Percentiles rank a stretch among this genome's conserved stretches.
Conservation (phyloP, 1,140 invertebrate species). For the Marisa cornuarietis region DNA sequence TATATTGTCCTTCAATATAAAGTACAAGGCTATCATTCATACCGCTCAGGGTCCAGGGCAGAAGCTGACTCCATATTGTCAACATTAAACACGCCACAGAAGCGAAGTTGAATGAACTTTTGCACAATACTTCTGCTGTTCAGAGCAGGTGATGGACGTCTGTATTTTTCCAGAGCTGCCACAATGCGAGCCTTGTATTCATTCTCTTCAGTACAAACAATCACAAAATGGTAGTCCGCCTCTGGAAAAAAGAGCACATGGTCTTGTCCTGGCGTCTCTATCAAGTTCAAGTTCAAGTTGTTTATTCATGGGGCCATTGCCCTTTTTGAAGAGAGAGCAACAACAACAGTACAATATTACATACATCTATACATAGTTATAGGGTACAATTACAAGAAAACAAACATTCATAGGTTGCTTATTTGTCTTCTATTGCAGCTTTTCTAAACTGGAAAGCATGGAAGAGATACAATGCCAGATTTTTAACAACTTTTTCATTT, state of each 20-base stretch:
- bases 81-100: constrained; percentile 21
- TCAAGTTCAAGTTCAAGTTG: not conserved
- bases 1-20: not conserved
- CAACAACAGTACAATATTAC: no score
- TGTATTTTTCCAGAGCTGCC: constrained; percentile 45
- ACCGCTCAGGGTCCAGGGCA: constrained; percentile 33
- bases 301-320: no score
- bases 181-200: constrained; percentile 49
- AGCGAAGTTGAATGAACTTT: constrained; percentile 32
- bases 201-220: constrained; percentile 47
- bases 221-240: constrained; percentile 39
- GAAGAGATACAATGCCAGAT: no score
- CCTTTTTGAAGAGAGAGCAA: no score
- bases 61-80: constrained; percentile 15
- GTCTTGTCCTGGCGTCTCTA: not conserved
- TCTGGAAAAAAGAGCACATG: not conserved
- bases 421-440: no score
- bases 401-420: no score
- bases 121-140: constrained; percentile 14
- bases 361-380: no score
- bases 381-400: no score
- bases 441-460: no score
- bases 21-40: not conserved
- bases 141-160: constrained; percentile 21
- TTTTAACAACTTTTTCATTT: no score